A percentile compares a stretch with the other conserved stretches of the same genome.
Conservation (phyloP, 2,797 vertebrate genomes). For the Setipinna tenuifilis region DNA sequence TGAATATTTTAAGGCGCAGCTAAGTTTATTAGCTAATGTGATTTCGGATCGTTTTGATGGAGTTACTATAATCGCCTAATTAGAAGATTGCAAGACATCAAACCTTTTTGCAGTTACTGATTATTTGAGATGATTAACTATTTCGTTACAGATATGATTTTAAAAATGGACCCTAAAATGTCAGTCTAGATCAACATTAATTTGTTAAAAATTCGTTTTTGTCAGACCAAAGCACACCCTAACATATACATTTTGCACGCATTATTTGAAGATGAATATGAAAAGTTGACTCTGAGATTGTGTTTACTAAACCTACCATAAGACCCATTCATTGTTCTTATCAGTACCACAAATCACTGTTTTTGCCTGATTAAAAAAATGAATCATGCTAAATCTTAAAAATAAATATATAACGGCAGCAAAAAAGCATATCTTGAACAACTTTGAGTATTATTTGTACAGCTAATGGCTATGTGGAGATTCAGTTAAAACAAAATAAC, state of each 20-base stretch:
- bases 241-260: neutral
- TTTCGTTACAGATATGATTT: neutral
- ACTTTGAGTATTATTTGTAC: neutral
- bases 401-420: too few relatives aligned
- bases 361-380: too few relatives aligned
- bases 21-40: conserved; percentile 43
- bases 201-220: neutral
- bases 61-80: conserved; percentile 33
- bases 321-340: too few relatives aligned
- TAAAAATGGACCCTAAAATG: neutral
- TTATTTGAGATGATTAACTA: neutral
- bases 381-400: too few relatives aligned
- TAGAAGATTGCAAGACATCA: neutral
- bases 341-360: too few relatives aligned
- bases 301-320: too few relatives aligned
- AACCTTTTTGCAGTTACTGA: neutral
- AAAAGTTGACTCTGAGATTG: too few relatives aligned
- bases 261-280: neutral
- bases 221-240: neutral
- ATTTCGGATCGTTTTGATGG: conserved; percentile 33
- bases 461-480: too few relatives aligned
- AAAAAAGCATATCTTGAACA: too few relatives aligned
- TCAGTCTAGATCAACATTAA: neutral
- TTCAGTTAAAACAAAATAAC: neutral
- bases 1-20: conserved; percentile 36